These are phyloP conservation scores for Rhegmatorhina hoffmannsi DNA, from an alignment of 2,113 vertebrate genomes.

Conservation along the genomic window DNA sequence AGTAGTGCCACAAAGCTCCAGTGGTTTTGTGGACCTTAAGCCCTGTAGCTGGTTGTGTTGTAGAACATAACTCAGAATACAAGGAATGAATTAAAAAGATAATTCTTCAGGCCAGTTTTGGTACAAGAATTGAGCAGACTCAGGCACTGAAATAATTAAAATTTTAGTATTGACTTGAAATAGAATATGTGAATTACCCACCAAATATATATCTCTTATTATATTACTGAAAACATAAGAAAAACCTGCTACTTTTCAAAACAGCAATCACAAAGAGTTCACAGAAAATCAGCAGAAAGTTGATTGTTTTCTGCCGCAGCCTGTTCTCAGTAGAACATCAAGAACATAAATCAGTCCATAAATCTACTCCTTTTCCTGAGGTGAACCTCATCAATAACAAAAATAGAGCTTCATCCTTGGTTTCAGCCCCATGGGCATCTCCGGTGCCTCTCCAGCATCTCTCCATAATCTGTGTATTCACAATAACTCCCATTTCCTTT, in stretches of 20 bases:
- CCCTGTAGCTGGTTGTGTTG: not conserved
- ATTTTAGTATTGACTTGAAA: not conserved
- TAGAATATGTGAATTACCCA: not conserved
- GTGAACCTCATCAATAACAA: not conserved
- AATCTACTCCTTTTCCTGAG: not conserved
- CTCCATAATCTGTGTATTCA: not conserved
- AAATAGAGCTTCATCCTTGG: not conserved
- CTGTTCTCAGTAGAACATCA: not conserved
- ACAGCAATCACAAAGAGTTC: not conserved
- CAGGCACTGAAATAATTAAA: not conserved
- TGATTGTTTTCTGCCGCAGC: not conserved
- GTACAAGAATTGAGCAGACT: not conserved
- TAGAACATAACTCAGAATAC: not conserved
- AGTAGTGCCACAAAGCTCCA: not conserved
- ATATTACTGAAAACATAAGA: not conserved
- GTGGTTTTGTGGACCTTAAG: not conserved
- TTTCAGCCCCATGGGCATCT: not conserved
- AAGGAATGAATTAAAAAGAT: constrained; percentile 1
- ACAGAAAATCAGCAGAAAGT: not conserved
- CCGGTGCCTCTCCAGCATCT: not conserved
- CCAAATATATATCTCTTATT: not conserved
- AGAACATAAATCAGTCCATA: not conserved
- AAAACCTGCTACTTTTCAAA: not conserved
- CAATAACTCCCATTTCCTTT: not conserved
- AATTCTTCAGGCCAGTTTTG: not conserved